Conservation (phyloP, 2,113 vertebrate species). For the Gallinago media region DNA sequence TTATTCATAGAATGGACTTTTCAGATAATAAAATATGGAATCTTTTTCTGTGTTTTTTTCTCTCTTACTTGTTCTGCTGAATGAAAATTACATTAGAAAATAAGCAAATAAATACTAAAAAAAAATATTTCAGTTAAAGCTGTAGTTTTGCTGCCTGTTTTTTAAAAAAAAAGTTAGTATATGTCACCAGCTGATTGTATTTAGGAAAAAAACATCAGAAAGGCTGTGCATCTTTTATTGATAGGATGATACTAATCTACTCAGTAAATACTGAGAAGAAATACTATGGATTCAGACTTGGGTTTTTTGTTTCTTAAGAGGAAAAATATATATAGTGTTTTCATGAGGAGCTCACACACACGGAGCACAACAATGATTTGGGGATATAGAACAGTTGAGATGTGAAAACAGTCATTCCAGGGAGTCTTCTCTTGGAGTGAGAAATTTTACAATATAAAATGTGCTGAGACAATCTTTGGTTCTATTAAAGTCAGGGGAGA, state of each 20-base stretch:
- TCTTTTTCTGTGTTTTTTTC: neutral
- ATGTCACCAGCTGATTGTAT: neutral
- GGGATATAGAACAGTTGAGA: neutral
- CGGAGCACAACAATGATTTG: neutral
- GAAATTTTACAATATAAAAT: neutral
- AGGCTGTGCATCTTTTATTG: neutral
- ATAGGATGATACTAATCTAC: neutral
- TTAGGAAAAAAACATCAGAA: neutral
- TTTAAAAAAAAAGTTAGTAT: neutral
- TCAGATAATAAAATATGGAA: neutral
- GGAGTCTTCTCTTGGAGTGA: neutral
- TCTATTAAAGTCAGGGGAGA: neutral
- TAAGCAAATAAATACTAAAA: neutral
- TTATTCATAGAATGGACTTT: neutral
- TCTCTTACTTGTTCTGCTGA: neutral
- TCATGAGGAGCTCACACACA: neutral
- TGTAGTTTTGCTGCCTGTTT: neutral
- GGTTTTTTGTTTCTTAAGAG: neutral
- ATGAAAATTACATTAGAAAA: neutral
- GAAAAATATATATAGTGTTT: neutral
- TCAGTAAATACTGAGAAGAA: neutral
- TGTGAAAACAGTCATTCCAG: neutral
- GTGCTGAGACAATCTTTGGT: neutral
- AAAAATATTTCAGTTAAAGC: neutral
- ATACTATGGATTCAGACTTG: neutral